Evolutionary conservation across 2,797 vertebrate species (phyloP).

Genomic region (Micropoecilia bifurca): DNA sequence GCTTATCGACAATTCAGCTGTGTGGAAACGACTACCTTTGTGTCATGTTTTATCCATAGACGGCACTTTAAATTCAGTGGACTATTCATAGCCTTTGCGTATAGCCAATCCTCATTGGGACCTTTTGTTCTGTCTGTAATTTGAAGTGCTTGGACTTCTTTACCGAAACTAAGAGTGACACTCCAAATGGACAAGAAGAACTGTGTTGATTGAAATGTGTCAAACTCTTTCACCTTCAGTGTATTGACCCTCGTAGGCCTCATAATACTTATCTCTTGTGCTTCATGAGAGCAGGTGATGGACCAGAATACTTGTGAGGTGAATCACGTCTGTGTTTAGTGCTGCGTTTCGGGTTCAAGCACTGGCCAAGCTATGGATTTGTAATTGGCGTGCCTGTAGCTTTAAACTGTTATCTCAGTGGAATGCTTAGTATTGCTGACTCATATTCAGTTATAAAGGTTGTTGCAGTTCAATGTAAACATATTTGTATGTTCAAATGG

Average conservation of each 20-base stretch:
- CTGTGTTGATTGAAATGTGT: constrained; percentile 25
- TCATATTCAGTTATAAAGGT: not conserved
- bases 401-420: constrained; percentile 4
- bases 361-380: not conserved
- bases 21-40: constrained; percentile 18
- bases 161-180: constrained; percentile 17
- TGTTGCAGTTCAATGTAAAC: not conserved
- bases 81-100: constrained; percentile 19
- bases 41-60: constrained; percentile 21
- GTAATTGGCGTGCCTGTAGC: constrained; percentile 17
- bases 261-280: constrained; percentile 24
- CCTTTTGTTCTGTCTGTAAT: constrained; percentile 3
- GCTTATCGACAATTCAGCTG: constrained; percentile 10
- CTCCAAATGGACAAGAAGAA: constrained; percentile 9
- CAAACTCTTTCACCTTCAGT: constrained; percentile 26
- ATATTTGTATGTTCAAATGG: not conserved
- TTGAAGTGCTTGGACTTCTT: not conserved
- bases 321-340: constrained; percentile 10
- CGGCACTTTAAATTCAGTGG: constrained; percentile 38
- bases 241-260: constrained; percentile 35
- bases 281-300: constrained; percentile 22
- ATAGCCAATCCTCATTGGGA: not conserved
- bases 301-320: constrained; percentile 1
- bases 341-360: not conserved
- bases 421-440: constrained; percentile 16